These are phyloP conservation scores for Cydia strobilella DNA, from an alignment of 1,140 invertebrate genomes.

Conservation along the genomic window DNA sequence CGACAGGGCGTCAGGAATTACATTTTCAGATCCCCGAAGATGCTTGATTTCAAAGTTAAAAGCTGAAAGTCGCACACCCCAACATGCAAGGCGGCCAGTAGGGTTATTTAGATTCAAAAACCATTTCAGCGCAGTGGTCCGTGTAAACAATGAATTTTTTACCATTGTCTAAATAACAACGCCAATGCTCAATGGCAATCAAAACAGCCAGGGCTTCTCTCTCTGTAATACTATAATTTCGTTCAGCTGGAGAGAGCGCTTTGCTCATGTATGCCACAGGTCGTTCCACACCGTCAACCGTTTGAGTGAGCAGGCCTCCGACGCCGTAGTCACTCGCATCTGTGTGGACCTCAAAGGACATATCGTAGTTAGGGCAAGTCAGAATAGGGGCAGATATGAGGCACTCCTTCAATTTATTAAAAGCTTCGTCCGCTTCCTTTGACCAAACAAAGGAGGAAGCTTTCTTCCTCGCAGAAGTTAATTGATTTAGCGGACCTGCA, in stretches of 20 bases:
- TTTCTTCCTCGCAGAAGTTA: neutral
- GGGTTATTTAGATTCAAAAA: constrained; percentile 8
- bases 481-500: neutral
- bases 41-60: constrained; percentile 23
- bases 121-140: constrained; percentile 28
- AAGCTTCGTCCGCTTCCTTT: neutral
- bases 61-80: constrained; percentile 15
- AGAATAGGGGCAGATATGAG: neutral
- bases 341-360: neutral
- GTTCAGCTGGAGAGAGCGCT: neutral
- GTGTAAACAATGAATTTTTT: neutral
- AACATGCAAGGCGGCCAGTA: constrained; percentile 1
- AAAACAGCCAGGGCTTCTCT: neutral
- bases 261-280: neutral
- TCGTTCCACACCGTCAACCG: neutral
- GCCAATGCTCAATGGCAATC: neutral
- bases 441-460: constrained; percentile 1
- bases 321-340: constrained; percentile 13
- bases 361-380: neutral
- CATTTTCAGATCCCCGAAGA: neutral
- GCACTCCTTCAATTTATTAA: neutral
- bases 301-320: neutral
- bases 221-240: constrained; percentile 2
- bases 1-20: constrained; percentile 19
- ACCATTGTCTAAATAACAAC: neutral